Percentiles rank a stretch among this genome's conserved stretches.
These are phyloP conservation scores for Clistopyga incitator DNA, from an alignment of 2,888 invertebrate species.

Conservation along the genomic window DNA sequence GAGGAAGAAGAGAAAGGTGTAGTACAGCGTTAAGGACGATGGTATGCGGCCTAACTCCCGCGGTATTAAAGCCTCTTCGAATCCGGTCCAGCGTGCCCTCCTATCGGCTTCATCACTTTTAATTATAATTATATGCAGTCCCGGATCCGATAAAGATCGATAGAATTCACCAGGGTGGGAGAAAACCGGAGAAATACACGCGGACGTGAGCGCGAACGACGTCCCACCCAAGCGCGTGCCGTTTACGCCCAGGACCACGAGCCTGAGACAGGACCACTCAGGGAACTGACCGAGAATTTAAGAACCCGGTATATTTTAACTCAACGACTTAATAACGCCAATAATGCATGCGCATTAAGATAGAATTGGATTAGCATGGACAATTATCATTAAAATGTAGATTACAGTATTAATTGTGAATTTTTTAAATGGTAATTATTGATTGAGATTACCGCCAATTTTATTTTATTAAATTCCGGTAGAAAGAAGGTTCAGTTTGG, in stretches of 20 bases:
- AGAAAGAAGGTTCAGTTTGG: no score
- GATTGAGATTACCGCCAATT: no score
- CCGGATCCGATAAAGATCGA: conserved; percentile 77
- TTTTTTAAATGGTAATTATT: no score
- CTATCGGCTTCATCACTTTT: conserved; percentile 83
- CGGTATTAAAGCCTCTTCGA: conserved; percentile 56
- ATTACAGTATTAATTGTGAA: no score
- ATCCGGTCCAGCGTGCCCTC: conserved; percentile 59
- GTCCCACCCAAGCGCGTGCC: conserved; percentile 83
- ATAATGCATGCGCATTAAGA: no score
- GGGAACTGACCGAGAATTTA: not conserved
- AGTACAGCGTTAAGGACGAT: conserved; percentile 46
- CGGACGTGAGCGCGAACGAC: conserved; percentile 67
- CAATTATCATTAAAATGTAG: no score
- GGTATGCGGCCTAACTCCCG: conserved; percentile 35
- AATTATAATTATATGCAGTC: conserved; percentile 84
- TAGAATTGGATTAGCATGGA: no score
- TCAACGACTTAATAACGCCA: no score
- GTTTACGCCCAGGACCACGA: conserved; percentile 80
- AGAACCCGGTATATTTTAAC: conserved; percentile 1
- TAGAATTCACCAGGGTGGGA: conserved; percentile 50
- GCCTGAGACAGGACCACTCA: conserved; percentile 58
- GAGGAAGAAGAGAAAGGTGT: conserved; percentile 49
- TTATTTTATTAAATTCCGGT: no score
- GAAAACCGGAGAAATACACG: conserved; percentile 43